These are phyloP conservation scores for Tolypeutes matacus DNA, from an alignment of 2,797 vertebrate species.

Conservation along the genomic window DNA sequence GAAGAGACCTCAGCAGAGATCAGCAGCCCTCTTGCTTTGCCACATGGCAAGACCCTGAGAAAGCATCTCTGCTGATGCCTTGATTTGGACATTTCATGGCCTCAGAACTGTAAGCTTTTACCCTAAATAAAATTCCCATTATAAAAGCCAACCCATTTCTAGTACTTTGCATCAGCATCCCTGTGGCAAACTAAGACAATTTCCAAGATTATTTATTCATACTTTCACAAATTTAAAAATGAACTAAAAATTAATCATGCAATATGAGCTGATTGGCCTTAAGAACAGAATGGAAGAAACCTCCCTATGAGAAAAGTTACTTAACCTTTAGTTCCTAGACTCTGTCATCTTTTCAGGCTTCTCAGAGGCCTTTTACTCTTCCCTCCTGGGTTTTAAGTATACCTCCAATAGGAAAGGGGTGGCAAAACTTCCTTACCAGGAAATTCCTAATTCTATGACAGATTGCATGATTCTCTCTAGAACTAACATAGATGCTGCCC, in stretches of 20 bases:
- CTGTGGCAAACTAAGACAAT: too few species aligned
- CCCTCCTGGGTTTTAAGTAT: background rate
- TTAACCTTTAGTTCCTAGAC: slow-evolving; percentile 21
- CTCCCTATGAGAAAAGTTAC: slow-evolving; percentile 12
- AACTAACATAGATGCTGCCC: background rate
- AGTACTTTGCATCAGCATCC: too few species aligned
- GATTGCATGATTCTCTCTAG: background rate
- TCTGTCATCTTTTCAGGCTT: background rate
- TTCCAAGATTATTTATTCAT: background rate
- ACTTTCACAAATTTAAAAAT: background rate
- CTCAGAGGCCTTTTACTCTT: background rate
- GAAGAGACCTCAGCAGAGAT: too few species aligned
- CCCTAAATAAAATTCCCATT: too few species aligned
- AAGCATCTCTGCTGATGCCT: too few species aligned
- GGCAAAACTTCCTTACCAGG: background rate
- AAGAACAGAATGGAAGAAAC: background rate
- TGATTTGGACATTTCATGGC: too few species aligned
- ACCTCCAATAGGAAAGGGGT: background rate
- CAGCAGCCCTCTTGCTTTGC: too few species aligned
- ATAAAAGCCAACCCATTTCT: too few species aligned
- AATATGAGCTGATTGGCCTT: background rate
- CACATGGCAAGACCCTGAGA: too few species aligned
- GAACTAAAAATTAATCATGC: background rate
- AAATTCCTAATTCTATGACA: background rate
- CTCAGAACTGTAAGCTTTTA: too few species aligned